phyloP scores from a whole-genome alignment of 1,140 invertebrate genomes.

The Rhyacophila brunnea region DNA sequence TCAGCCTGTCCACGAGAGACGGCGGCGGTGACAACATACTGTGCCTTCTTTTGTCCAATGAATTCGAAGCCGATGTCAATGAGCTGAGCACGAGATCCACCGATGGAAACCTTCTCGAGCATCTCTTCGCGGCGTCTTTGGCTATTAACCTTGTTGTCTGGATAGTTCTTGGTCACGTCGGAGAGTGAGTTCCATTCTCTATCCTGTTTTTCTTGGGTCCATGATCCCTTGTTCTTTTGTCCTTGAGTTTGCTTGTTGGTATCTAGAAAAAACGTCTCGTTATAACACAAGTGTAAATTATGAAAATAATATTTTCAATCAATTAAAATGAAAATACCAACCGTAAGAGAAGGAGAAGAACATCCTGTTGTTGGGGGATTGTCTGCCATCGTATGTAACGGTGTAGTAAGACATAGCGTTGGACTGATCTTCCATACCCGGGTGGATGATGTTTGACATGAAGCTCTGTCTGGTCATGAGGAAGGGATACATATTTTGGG shows the following conservation, averaged over 20 bases:
- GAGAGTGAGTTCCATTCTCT: conserved; percentile 5
- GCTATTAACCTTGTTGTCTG: conserved; percentile 41
- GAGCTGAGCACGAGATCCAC: conserved; percentile 44
- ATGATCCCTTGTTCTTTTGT: neutral
- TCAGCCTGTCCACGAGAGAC: conserved; percentile 55
- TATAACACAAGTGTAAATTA: neutral
- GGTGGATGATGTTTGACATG: neutral
- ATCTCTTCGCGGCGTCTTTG: conserved; percentile 52
- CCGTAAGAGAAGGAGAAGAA: conserved; percentile 3
- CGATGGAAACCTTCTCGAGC: conserved; percentile 52
- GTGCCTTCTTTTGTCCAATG: conserved; percentile 46
- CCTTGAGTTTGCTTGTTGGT: neutral
- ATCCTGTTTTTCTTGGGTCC: neutral
- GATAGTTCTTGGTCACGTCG: conserved; percentile 18
- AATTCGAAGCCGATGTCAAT: conserved; percentile 55
- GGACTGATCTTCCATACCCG: neutral
- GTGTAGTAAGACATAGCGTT: neutral
- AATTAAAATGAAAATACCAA: conserved; percentile 1
- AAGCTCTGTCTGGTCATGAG: conserved; percentile 29
- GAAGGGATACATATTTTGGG: conserved; percentile 48
- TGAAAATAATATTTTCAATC: neutral
- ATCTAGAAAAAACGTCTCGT: neutral
- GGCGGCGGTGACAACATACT: conserved; percentile 53
- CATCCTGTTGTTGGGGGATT: conserved; percentile 6
- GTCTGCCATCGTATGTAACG: conserved; percentile 7